Evolutionary conservation across 2,888 invertebrate genomes (phyloP).

Genomic region (Cetonia aurata): DNA sequence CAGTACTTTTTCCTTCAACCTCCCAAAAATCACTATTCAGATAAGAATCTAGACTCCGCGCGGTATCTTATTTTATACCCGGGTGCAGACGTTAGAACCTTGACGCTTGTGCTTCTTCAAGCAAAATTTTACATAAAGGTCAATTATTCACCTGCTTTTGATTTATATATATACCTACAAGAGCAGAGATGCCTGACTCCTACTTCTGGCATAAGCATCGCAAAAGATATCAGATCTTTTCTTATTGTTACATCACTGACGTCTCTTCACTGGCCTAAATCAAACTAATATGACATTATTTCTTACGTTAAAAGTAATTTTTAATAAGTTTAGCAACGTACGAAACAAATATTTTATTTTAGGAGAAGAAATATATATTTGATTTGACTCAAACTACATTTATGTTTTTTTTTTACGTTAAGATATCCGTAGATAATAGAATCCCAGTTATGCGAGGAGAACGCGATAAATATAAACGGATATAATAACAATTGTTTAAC

Average conservation of each 20-base stretch:
- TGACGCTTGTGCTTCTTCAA: constrained; percentile 4
- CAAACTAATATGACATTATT: too few species aligned
- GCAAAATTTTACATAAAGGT: constrained; percentile 34
- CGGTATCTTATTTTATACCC: too few species aligned
- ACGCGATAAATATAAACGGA: constrained; percentile 9
- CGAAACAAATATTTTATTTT: too few species aligned
- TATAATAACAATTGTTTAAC: constrained; percentile 10
- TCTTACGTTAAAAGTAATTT: too few species aligned
- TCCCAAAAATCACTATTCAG: not conserved
- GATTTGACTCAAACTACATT: too few species aligned
- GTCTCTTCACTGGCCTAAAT: too few species aligned
- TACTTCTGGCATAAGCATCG: not conserved
- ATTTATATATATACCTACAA: constrained; percentile 19
- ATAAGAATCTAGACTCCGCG: not conserved
- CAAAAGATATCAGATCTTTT: too few species aligned
- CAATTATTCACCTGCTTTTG: constrained; percentile 34
- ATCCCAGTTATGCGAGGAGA: not conserved
- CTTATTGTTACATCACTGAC: too few species aligned
- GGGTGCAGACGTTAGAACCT: not conserved
- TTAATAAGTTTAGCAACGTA: too few species aligned
- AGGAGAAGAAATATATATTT: too few species aligned
- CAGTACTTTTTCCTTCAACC: not conserved
- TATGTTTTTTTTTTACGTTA: too few species aligned
- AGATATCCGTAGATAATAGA: too few species aligned
- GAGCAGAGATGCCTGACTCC: constrained; percentile 5